phyloP scores from a whole-genome alignment of 2,888 invertebrate species.

The Spicauda simplicius region DNA sequence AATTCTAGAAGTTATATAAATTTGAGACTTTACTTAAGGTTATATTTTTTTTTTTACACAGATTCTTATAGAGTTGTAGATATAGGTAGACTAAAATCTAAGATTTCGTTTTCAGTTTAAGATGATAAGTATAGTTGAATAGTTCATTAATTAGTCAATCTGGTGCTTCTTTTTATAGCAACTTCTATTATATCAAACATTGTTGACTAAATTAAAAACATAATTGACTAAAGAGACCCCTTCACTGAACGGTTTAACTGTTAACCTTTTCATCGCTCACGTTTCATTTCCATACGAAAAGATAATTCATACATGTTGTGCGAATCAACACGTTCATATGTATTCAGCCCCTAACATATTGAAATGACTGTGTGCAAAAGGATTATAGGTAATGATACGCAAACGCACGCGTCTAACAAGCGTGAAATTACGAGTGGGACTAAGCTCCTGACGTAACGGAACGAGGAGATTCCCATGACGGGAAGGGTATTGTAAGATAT shows the following conservation, averaged over 20 bases:
- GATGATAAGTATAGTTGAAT: too few species aligned
- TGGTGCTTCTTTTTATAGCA: too few species aligned
- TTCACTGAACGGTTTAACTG: not conserved
- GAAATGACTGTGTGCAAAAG: conserved; percentile 10
- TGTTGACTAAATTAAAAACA: too few species aligned
- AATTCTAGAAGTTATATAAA: too few species aligned
- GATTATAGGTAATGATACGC: conserved; percentile 33
- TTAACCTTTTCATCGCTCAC: not conserved
- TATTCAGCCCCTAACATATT: conserved; percentile 4
- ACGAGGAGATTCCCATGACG: conserved; percentile 13
- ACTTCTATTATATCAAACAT: too few species aligned
- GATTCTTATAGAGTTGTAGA: too few species aligned
- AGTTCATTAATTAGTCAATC: too few species aligned
- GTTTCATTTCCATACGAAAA: not conserved
- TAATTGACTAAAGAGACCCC: too few species aligned
- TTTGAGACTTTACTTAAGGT: too few species aligned
- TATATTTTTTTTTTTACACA: too few species aligned
- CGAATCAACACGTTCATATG: not conserved
- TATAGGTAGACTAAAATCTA: too few species aligned
- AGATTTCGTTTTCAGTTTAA: too few species aligned
- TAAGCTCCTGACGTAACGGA: conserved; percentile 22
- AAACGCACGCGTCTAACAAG: conserved; percentile 27
- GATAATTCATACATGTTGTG: not conserved
- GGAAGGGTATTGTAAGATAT: not conserved
- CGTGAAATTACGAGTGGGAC: conserved; percentile 35